phyloP scores from a whole-genome alignment of 1,140 invertebrate genomes.

The Brachionus angularis region DNA sequence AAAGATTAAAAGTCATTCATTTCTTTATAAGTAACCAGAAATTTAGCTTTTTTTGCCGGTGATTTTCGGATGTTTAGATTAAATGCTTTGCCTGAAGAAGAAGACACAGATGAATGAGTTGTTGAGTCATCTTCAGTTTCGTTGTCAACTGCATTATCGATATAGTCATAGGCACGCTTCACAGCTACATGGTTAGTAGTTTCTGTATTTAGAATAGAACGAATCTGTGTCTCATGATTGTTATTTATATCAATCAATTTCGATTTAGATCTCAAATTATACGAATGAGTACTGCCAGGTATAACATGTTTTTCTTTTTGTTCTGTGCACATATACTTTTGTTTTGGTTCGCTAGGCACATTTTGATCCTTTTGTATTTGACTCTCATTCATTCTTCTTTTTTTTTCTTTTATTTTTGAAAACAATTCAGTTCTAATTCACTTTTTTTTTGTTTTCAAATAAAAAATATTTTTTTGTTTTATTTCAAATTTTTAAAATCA shows the following conservation, averaged over 20 bases:
- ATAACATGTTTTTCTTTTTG: slow-evolving; percentile 25
- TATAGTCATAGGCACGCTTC: slow-evolving; percentile 26
- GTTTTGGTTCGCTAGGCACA: neutral
- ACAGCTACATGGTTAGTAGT: neutral
- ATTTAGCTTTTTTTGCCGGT: slow-evolving; percentile 40
- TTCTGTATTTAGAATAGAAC: too few relatives aligned
- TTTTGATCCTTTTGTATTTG: slow-evolving; percentile 10
- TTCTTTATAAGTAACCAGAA: slow-evolving; percentile 41
- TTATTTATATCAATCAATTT: neutral
- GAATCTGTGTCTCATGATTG: neutral
- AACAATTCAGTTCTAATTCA: too few relatives aligned
- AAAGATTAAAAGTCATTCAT: slow-evolving; percentile 34
- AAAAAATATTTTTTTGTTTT: too few relatives aligned
- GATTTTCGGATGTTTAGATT: neutral
- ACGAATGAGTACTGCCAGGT: slow-evolving; percentile 37
- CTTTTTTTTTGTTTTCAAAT: too few relatives aligned
- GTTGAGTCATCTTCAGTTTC: slow-evolving; percentile 34
- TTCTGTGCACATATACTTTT: slow-evolving; percentile 12
- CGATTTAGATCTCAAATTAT: slow-evolving; percentile 11
- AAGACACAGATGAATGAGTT: neutral
- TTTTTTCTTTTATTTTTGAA: too few relatives aligned
- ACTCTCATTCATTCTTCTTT: too few relatives aligned
- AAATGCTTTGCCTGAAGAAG: neutral
- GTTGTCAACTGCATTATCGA: neutral
- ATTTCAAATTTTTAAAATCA: too few relatives aligned